phyloP scores from a whole-genome alignment of 2,113 vertebrate genomes.

The Rhodinocichla rosea region DNA sequence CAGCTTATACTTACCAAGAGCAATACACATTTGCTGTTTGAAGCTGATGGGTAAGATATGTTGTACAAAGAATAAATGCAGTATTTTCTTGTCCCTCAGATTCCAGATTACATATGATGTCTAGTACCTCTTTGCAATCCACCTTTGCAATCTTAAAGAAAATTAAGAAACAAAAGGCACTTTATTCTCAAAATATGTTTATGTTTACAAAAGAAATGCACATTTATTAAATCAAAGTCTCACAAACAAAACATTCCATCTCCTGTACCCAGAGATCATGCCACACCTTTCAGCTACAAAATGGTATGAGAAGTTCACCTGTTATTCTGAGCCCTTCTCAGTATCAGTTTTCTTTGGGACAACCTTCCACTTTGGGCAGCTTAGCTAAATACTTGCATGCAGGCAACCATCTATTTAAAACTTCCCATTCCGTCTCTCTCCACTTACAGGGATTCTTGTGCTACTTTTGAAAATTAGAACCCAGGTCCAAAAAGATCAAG shows the following conservation, averaged over 20 bases:
- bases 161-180: neutral
- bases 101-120: conserved; percentile 95
- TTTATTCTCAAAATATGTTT: neutral
- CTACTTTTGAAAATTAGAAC: neutral
- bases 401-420: neutral
- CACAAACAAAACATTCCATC: neutral
- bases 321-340: neutral
- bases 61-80: conserved; percentile 96
- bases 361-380: neutral
- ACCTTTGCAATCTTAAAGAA: conserved; percentile 88
- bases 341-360: neutral
- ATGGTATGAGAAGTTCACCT: neutral
- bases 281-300: neutral
- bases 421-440: neutral
- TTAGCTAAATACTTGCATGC: neutral
- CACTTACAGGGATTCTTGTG: neutral
- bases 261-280: neutral
- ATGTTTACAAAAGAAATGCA: neutral
- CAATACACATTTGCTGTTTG: conserved; percentile 90
- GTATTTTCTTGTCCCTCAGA: conserved; percentile 94
- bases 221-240: neutral
- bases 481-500: neutral
- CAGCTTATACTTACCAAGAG: conserved; percentile 86
- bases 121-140: conserved; percentile 93
- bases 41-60: conserved; percentile 95